phyloP scores from a whole-genome alignment of 2,797 vertebrate species.

The Iguana delicatissima region DNA sequence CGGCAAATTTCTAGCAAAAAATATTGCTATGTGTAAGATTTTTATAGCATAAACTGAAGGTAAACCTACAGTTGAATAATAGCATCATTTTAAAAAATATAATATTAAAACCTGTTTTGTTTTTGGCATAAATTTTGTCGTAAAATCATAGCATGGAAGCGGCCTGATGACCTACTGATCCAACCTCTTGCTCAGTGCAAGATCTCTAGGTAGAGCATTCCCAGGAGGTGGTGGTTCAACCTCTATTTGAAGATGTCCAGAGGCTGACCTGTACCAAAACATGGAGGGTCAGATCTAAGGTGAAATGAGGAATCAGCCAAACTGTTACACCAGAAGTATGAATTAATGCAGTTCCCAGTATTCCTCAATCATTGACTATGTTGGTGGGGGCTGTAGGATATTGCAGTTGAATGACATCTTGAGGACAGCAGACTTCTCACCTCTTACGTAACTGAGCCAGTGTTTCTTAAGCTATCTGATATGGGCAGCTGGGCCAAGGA shows the following conservation, averaged over 20 bases:
- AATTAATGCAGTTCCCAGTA: too few relatives aligned
- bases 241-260: too few relatives aligned
- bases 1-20: neutral
- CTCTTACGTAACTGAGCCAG: neutral
- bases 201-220: too few relatives aligned
- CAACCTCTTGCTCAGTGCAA: too few relatives aligned
- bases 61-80: too few relatives aligned
- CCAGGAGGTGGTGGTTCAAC: too few relatives aligned
- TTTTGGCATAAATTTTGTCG: neutral
- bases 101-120: neutral
- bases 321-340: neutral
- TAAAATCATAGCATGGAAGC: too few relatives aligned
- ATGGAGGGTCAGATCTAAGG: neutral
- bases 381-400: too few relatives aligned
- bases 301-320: neutral
- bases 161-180: too few relatives aligned
- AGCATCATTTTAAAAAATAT: neutral
- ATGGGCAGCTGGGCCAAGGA: neutral
- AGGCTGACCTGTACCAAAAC: neutral
- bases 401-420: too few relatives aligned
- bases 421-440: neutral
- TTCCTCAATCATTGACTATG: too few relatives aligned
- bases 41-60: too few relatives aligned
- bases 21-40: neutral
- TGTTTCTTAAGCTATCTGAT: neutral